Conservation (phyloP, 30 jellyfish, hydroid and myxozoan species). For the Pseudorhiza aurosa region DNA sequence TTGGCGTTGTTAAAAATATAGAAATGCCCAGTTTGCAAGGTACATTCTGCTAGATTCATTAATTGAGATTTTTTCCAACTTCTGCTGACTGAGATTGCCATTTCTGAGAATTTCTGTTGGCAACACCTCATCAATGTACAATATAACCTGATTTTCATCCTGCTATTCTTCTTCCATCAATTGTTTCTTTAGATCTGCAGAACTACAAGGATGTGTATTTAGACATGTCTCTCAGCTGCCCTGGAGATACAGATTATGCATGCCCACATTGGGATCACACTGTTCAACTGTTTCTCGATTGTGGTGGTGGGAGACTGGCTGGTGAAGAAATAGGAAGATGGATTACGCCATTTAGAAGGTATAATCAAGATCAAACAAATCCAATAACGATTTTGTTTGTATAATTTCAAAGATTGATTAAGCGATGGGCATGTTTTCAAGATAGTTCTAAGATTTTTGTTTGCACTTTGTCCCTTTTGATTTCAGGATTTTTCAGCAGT, state of each 20-base stretch:
- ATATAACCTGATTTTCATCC: not conserved
- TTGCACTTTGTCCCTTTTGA: no score
- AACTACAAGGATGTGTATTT: constrained; percentile 72
- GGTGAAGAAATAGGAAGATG: constrained; percentile 96
- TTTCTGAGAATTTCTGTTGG: not conserved
- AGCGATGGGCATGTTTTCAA: no score
- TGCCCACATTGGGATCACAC: constrained; percentile 99
- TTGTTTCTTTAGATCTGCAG: constrained; percentile 55
- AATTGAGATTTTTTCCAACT: not conserved
- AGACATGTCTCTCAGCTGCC: constrained; percentile 92
- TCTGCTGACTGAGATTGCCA: not conserved
- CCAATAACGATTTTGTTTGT: no score
- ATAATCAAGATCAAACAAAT: no score
- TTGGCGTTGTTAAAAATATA: constrained; percentile 82
- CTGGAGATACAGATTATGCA: constrained; percentile 88
- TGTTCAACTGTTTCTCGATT: constrained; percentile 83
- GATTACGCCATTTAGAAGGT: constrained; percentile 98
- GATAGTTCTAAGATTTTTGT: no score
- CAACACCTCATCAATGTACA: not conserved
- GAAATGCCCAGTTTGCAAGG: constrained; percentile 79
- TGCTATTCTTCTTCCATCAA: not conserved
- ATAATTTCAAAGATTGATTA: no score
- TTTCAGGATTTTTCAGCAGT: no score
- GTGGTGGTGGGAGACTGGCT: constrained; percentile 70
- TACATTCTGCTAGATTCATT: no score